Conservation (phyloP, 1,140 invertebrate species). For the Diachasma alloeum region DNA sequence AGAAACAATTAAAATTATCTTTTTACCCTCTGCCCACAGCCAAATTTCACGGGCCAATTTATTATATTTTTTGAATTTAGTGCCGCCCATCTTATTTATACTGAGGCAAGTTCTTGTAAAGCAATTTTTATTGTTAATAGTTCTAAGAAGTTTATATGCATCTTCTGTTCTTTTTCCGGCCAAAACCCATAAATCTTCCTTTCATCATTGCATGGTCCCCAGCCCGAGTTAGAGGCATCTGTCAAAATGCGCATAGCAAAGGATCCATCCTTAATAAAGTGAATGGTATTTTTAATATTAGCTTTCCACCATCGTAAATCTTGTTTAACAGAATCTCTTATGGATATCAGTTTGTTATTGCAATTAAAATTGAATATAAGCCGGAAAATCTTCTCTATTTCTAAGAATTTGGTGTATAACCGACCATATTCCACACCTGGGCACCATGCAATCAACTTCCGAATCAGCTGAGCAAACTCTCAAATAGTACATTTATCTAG, state of each 20-base stretch:
- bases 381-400: constrained; percentile 8
- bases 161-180: background rate
- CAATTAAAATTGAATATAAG: background rate
- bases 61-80: background rate
- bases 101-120: background rate
- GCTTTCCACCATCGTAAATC: constrained; percentile 22
- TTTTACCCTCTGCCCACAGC: constrained; percentile 5
- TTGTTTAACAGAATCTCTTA: background rate
- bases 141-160: constrained; percentile 25
- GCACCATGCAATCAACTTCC: constrained; percentile 23
- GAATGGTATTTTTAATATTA: background rate
- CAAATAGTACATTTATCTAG: constrained; percentile 3
- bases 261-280: background rate
- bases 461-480: constrained; percentile 21
- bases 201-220: constrained; percentile 3
- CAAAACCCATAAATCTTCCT: constrained; percentile 17
- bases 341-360: background rate
- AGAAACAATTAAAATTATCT: background rate
- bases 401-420: constrained; percentile 14
- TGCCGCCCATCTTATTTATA: constrained; percentile 18
- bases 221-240: constrained; percentile 29
- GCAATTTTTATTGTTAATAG: constrained; percentile 9
- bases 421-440: constrained; percentile 21
- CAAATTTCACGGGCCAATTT: constrained; percentile 8
- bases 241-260: background rate